A percentile compares a stretch with the other conserved stretches of the same genome.
These are phyloP conservation scores for Cylloceria caligata DNA, from an alignment of 2,888 invertebrate species.

Conservation along the genomic window DNA sequence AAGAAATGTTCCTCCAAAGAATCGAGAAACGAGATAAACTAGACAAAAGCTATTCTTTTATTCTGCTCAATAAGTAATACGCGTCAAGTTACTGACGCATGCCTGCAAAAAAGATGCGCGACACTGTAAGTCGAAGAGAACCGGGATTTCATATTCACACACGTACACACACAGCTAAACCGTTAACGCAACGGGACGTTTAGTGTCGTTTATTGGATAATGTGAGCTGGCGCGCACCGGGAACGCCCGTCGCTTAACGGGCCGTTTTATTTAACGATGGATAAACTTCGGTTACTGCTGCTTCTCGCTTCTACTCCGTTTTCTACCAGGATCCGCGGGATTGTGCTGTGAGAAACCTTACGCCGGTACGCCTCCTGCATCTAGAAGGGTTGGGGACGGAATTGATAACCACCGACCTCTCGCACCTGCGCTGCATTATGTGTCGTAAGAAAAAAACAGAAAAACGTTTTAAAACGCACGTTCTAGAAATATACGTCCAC, in stretches of 20 bases:
- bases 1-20: too few species aligned
- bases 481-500: conserved; percentile 22
- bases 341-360: conserved; percentile 38
- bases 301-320: conserved; percentile 50
- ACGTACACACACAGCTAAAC: background rate
- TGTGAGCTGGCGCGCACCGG: conserved; percentile 62
- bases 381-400: conserved; percentile 39
- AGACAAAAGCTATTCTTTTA: too few species aligned
- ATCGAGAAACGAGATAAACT: too few species aligned
- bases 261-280: conserved; percentile 77
- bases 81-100: background rate
- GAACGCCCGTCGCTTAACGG: conserved; percentile 74
- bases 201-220: conserved; percentile 68
- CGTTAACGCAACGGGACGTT: conserved; percentile 58
- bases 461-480: conserved; percentile 24
- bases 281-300: conserved; percentile 73
- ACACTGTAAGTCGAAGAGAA: conserved; percentile 32
- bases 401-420: conserved; percentile 41
- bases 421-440: conserved; percentile 37
- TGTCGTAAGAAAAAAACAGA: conserved; percentile 13
- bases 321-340: conserved; percentile 37
- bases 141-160: background rate
- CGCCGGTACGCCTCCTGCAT: conserved; percentile 40
- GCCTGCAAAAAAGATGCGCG: conserved; percentile 28
- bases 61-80: too few species aligned